phyloP scores from a whole-genome alignment of 2,888 invertebrate species.

The Pinctada fucata region DNA sequence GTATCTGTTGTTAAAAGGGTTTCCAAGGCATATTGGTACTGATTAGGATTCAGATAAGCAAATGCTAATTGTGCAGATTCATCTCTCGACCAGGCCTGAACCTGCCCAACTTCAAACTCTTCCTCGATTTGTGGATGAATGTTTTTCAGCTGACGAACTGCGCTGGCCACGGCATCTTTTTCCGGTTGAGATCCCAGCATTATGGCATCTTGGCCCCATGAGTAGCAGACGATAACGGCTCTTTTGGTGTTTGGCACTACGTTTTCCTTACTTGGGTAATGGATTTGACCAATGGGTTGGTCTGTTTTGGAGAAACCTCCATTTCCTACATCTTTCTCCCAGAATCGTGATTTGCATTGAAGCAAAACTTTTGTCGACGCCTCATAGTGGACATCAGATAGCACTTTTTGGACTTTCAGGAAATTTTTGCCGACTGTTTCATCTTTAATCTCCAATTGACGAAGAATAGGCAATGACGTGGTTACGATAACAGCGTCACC shows the following conservation, averaged over 20 bases:
- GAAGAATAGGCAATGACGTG: conserved; percentile 38
- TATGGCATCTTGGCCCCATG: conserved; percentile 40
- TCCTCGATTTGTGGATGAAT: conserved; percentile 42
- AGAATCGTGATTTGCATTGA: conserved; percentile 44
- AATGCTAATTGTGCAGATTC: conserved; percentile 40
- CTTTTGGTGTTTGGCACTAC: conserved; percentile 28
- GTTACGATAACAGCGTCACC: conserved; percentile 48
- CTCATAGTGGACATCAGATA: conserved; percentile 32
- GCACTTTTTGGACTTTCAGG: not conserved
- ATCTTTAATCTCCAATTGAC: conserved; percentile 38
- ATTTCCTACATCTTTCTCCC: conserved; percentile 40
- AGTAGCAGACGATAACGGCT: conserved; percentile 42
- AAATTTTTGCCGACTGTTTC: not conserved
- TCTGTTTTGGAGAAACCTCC: conserved; percentile 40
- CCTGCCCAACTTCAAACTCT: conserved; percentile 45
- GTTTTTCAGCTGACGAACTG: conserved; percentile 39
- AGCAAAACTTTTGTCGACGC: conserved; percentile 43
- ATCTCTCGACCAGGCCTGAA: conserved; percentile 47
- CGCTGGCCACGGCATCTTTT: conserved; percentile 37
- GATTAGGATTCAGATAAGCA: conserved; percentile 34
- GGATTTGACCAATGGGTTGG: conserved; percentile 35
- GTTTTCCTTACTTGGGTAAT: conserved; percentile 34
- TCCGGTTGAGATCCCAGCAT: conserved; percentile 36
- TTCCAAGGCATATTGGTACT: conserved; percentile 39
- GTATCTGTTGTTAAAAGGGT: conserved; percentile 18